Conservation (phyloP, 2,888 invertebrate genomes). For the Galerucella nymphaeae region DNA sequence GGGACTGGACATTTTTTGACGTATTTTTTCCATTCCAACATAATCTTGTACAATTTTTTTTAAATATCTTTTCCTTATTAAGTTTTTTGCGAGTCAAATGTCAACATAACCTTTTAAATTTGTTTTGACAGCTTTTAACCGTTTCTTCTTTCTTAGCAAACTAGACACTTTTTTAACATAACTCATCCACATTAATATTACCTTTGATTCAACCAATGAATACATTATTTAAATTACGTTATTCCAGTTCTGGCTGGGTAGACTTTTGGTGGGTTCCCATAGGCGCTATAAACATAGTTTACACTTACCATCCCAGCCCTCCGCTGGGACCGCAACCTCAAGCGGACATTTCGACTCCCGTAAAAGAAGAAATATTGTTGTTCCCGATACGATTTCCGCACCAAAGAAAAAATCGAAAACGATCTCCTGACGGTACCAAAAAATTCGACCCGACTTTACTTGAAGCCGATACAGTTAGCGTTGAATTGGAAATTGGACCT, state of each 20-base stretch:
- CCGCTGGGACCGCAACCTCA: conserved; percentile 88
- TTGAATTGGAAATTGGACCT: conserved; percentile 95
- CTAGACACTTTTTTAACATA: too few relatives aligned
- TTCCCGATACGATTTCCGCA: conserved; percentile 93
- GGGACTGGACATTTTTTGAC: too few relatives aligned
- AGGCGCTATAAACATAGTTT: conserved; percentile 89
- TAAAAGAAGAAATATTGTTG: conserved; percentile 91
- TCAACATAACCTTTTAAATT: too few relatives aligned
- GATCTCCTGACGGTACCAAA: conserved; percentile 70
- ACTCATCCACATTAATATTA: too few relatives aligned
- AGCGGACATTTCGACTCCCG: conserved; percentile 93
- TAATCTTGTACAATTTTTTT: too few relatives aligned
- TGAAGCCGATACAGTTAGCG: conserved; percentile 87
- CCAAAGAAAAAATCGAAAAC: conserved; percentile 61
- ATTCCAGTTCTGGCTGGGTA: conserved; percentile 80
- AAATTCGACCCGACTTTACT: conserved; percentile 90
- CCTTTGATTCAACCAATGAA: not conserved
- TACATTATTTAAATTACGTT: not conserved
- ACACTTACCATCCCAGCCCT: conserved; percentile 92
- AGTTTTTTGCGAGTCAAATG: too few relatives aligned
- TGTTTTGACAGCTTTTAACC: too few relatives aligned
- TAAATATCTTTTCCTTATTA: too few relatives aligned
- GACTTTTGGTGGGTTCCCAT: conserved; percentile 98
- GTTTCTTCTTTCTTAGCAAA: too few relatives aligned
- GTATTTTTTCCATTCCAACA: too few relatives aligned